phyloP scores from a whole-genome alignment of 2,113 vertebrate genomes.

The Brachyhypopomus occidentalis region DNA sequence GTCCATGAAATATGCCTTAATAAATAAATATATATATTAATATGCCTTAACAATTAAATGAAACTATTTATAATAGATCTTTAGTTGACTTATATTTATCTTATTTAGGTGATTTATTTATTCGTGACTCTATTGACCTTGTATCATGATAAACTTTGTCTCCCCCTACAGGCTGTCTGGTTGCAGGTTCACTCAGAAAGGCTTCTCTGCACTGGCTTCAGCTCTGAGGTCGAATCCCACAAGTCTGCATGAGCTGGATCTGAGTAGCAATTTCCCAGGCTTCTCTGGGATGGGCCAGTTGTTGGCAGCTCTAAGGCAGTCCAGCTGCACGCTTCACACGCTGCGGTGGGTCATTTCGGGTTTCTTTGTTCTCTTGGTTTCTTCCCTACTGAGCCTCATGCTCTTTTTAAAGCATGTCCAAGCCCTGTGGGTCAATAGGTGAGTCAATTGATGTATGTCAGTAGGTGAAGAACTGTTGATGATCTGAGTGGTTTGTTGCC shows the following conservation, averaged over 20 bases:
- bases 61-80: background rate
- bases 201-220: conserved; percentile 32
- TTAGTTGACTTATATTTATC: background rate
- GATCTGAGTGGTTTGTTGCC: background rate
- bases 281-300: conserved; percentile 8
- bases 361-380: no score
- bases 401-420: no score
- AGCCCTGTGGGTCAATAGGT: no score
- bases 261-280: conserved; percentile 37
- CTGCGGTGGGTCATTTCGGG: conserved; percentile 17
- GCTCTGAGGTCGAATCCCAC: conserved; percentile 25
- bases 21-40: background rate
- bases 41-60: background rate
- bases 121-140: background rate
- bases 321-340: conserved; percentile 1
- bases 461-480: background rate
- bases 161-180: conserved; percentile 21
- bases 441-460: background rate
- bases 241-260: conserved; percentile 35
- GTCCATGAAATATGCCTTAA: background rate
- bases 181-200: conserved; percentile 29
- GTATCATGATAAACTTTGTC: background rate
- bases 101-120: background rate
- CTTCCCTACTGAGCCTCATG: no score
- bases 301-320: conserved; percentile 4